Evolutionary conservation across 2,797 vertebrate species (phyloP).

Genomic region (Pogoniulus pusillus): DNA sequence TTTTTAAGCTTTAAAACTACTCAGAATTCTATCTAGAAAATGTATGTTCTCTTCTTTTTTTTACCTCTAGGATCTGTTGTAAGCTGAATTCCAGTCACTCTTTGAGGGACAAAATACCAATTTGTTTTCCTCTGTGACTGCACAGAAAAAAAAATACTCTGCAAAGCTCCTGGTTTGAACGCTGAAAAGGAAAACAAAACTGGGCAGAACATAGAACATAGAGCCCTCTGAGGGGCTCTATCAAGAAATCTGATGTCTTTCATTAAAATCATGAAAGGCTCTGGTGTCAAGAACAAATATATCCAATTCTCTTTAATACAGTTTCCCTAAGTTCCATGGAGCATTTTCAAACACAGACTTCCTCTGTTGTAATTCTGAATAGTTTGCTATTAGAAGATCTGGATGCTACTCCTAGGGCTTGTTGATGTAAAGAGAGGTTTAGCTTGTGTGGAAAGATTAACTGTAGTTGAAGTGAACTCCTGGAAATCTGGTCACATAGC

Average conservation of each 20-base stretch:
- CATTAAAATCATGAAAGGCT: conserved; percentile 29
- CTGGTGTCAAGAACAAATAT: neutral
- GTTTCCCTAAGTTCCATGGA: neutral
- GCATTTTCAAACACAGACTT: conserved; percentile 4
- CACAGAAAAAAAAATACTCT: neutral
- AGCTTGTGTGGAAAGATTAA: neutral
- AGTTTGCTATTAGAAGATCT: neutral
- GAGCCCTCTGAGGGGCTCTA: neutral
- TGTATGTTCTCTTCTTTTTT: neutral
- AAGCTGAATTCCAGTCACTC: neutral
- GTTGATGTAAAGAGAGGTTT: neutral
- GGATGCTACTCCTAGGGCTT: neutral
- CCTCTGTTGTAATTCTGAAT: neutral
- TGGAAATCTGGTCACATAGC: neutral
- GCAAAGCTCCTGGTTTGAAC: neutral
- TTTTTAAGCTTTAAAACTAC: neutral
- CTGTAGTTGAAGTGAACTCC: neutral
- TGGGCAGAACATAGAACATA: neutral
- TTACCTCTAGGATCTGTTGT: neutral
- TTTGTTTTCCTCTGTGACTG: neutral
- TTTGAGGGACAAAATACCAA: neutral
- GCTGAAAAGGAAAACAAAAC: neutral
- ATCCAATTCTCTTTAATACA: neutral
- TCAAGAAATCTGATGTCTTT: conserved; percentile 8
- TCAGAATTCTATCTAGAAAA: neutral